Evolutionary conservation across 2,888 invertebrate species (phyloP).

Genomic region (Caenorhabditis sinica): DNA sequence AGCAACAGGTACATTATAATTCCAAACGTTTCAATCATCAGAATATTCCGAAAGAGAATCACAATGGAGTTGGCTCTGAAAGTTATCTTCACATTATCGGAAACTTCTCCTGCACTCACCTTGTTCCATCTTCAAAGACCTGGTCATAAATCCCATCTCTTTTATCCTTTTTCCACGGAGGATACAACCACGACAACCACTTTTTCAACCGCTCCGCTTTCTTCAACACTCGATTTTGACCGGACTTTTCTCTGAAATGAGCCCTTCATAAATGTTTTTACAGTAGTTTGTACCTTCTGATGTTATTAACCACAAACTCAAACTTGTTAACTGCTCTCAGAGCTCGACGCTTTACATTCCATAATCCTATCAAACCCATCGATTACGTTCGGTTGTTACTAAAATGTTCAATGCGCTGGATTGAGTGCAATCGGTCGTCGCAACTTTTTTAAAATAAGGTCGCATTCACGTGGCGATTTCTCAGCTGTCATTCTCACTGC

Average conservation of each 20-base stretch:
- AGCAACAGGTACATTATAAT: conserved; percentile 73
- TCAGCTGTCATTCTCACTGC: background rate
- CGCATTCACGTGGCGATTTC: background rate
- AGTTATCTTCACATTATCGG: too few species aligned
- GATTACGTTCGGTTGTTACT: conserved; percentile 7
- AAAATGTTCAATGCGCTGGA: conserved; percentile 5
- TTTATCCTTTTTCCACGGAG: conserved; percentile 57
- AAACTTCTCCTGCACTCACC: too few species aligned
- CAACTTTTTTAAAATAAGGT: too few species aligned
- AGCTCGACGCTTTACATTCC: conserved; percentile 59
- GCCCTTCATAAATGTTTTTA: background rate
- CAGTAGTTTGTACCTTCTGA: conserved; percentile 46
- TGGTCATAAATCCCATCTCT: conserved; percentile 50
- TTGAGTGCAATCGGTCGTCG: background rate
- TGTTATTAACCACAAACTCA: conserved; percentile 55
- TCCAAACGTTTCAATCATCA: conserved; percentile 73
- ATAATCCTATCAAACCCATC: conserved; percentile 60
- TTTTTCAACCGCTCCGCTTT: conserved; percentile 38
- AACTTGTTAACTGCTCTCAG: conserved; percentile 53
- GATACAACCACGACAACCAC: conserved; percentile 49
- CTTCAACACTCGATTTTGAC: conserved; percentile 48
- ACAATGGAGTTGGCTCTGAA: conserved; percentile 52
- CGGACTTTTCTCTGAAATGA: conserved; percentile 50
- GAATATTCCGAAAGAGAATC: conserved; percentile 59
- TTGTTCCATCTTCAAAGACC: conserved; percentile 53